Evolutionary conservation across 2,113 vertebrate genomes (phyloP).

Genomic region (Ciconia maguari): DNA sequence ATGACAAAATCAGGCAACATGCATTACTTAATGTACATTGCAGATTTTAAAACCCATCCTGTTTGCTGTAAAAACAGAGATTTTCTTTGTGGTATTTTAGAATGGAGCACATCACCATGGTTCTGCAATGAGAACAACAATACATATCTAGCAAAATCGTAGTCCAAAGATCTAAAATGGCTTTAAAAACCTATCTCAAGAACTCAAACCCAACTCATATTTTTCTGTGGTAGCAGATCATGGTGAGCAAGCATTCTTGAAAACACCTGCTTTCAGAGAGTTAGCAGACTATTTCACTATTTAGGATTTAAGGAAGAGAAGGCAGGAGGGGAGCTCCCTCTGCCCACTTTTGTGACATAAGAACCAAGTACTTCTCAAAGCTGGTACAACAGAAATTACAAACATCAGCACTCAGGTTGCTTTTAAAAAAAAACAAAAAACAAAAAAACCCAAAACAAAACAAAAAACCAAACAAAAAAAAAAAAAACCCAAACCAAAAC

Average conservation of each 20-base stretch:
- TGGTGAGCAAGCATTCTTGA: neutral
- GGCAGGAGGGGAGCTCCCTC: neutral
- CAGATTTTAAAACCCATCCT: neutral
- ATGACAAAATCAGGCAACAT: constrained; percentile 26
- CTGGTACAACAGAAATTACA: neutral
- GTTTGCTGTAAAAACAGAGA: neutral
- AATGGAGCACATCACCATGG: neutral
- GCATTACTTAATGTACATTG: neutral
- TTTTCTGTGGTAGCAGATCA: neutral
- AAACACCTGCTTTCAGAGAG: neutral
- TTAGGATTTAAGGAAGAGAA: neutral
- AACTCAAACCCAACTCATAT: neutral
- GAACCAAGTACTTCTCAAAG: neutral
- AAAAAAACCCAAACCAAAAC: no score
- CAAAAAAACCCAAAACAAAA: no score
- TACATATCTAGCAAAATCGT: neutral
- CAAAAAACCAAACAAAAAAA: no score
- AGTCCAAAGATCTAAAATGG: neutral
- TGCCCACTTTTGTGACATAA: neutral
- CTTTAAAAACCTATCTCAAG: neutral
- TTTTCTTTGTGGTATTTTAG: neutral
- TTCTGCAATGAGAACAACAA: neutral
- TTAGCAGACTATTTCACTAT: neutral
- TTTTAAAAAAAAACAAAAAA: neutral
- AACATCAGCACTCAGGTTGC: neutral